phyloP scores from a whole-genome alignment of 2,797 vertebrate species.

The Neomorphus geoffroyi region DNA sequence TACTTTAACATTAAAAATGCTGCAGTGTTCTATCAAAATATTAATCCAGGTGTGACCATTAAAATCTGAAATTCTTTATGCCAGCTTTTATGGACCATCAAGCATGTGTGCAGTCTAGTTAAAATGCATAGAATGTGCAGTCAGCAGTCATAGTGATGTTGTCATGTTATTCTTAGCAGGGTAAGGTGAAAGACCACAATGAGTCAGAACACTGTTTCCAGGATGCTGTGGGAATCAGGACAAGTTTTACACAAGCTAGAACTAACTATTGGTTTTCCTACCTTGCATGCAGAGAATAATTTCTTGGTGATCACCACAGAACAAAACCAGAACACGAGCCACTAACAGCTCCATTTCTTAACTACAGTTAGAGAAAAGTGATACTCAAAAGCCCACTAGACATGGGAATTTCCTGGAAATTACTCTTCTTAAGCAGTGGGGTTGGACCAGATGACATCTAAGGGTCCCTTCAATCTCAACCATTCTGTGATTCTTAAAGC shows the following conservation, averaged over 20 bases:
- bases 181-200: background rate
- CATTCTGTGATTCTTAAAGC: background rate
- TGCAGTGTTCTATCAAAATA: slow-evolving; percentile 2
- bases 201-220: background rate
- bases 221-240: background rate
- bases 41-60: slow-evolving; percentile 26
- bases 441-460: background rate
- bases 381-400: background rate
- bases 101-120: background rate
- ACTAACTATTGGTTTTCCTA: background rate
- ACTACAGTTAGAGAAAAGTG: background rate
- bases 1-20: background rate
- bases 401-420: background rate
- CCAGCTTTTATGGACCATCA: slow-evolving; percentile 1
- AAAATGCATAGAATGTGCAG: background rate
- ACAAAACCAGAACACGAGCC: background rate
- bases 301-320: background rate
- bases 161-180: background rate
- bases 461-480: background rate
- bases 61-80: background rate
- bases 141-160: background rate
- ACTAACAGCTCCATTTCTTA: background rate
- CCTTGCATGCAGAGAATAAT: background rate
- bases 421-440: background rate
- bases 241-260: background rate